These are phyloP conservation scores for Tetramorium parvispinum DNA, from an alignment of 1,140 invertebrate genomes.

Conservation along the genomic window DNA sequence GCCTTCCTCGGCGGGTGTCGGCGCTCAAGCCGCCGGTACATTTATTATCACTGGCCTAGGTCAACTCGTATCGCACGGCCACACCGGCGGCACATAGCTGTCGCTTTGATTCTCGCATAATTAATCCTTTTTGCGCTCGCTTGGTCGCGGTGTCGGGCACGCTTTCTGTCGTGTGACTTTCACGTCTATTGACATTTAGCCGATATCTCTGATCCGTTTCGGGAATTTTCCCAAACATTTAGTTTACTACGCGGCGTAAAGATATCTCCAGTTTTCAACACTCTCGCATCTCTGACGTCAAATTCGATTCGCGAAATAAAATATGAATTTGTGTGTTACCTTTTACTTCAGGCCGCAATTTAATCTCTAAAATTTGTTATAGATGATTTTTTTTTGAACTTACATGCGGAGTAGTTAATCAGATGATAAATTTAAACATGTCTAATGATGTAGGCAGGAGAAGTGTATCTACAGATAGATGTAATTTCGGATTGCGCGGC, in stretches of 20 bases:
- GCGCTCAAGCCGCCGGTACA: slow-evolving; percentile 49
- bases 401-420: no score
- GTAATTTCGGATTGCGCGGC: background rate
- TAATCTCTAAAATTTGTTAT: background rate
- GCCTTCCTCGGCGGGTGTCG: slow-evolving; percentile 9
- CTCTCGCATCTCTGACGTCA: background rate
- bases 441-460: background rate
- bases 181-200: slow-evolving; percentile 23
- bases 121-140: background rate
- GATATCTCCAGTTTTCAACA: background rate
- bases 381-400: no score
- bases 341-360: background rate
- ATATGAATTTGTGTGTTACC: background rate
- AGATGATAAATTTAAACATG: background rate
- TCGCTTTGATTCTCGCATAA: slow-evolving; percentile 12
- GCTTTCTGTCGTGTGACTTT: slow-evolving; percentile 5
- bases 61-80: slow-evolving; percentile 62
- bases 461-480: background rate
- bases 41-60: slow-evolving; percentile 74
- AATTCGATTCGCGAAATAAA: background rate
- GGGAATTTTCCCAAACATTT: background rate
- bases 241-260: background rate
- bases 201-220: background rate
- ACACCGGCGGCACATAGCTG: slow-evolving; percentile 15
- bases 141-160: background rate